These are phyloP conservation scores for Pimephales promelas DNA, from an alignment of 2,113 vertebrate species.

Conservation along the genomic window DNA sequence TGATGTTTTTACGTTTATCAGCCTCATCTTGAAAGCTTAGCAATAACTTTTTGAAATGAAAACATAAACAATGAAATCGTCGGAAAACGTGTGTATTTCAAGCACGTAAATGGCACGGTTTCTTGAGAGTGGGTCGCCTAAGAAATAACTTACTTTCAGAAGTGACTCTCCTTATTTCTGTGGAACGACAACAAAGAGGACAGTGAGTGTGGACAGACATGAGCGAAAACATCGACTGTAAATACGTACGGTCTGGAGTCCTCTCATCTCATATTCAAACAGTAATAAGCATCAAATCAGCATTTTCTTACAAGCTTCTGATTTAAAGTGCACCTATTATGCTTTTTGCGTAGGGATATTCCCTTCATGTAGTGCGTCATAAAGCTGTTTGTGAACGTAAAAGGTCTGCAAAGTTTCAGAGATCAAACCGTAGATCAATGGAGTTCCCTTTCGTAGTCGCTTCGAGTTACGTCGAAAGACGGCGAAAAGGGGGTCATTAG, in stretches of 20 bases:
- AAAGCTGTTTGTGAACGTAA: no score
- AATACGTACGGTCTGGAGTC: slow-evolving; percentile 16
- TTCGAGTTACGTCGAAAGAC: no score
- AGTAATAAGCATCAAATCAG: neutral
- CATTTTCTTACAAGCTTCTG: neutral
- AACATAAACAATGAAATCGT: neutral
- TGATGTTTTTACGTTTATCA: neutral
- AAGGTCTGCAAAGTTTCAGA: no score
- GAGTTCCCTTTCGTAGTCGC: no score
- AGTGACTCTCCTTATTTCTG: slow-evolving; percentile 59
- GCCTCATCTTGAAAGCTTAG: neutral
- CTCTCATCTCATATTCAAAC: slow-evolving; percentile 5
- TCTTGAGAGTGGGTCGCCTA: slow-evolving; percentile 25
- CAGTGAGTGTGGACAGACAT: slow-evolving; percentile 41
- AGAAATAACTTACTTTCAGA: slow-evolving; percentile 57
- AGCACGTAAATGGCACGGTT: slow-evolving; percentile 2
- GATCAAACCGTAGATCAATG: no score
- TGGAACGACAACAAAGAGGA: slow-evolving; percentile 40
- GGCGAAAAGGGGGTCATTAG: no score
- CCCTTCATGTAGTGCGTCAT: no score
- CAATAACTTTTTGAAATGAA: neutral
- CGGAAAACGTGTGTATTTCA: neutral
- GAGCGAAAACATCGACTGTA: slow-evolving; percentile 8
- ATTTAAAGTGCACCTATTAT: neutral
- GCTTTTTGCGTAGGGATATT: no score